phyloP scores from a whole-genome alignment of 2,113 vertebrate genomes.

The Tringa solitaria region DNA sequence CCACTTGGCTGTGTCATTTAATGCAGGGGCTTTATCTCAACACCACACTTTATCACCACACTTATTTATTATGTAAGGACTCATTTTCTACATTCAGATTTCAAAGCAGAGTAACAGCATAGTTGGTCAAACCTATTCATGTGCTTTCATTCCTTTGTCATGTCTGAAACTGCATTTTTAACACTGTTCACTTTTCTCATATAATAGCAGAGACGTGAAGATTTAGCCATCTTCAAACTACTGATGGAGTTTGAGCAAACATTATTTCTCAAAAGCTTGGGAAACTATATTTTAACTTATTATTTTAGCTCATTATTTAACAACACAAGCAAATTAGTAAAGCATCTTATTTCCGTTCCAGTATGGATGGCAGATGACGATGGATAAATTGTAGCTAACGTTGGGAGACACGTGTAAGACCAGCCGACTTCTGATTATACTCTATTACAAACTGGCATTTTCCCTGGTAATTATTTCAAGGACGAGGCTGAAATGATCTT shows the following conservation, averaged over 20 bases:
- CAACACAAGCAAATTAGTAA: background rate
- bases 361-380: conserved; percentile 7
- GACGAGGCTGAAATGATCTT: conserved; percentile 4
- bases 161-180: background rate
- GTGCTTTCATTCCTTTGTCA: background rate
- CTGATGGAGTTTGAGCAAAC: background rate
- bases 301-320: background rate
- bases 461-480: background rate
- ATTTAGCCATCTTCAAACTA: background rate
- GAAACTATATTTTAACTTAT: background rate
- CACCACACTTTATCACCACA: background rate
- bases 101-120: background rate
- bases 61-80: background rate
- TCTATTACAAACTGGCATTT: background rate
- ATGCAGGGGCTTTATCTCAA: background rate
- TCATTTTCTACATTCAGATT: background rate
- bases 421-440: background rate
- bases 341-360: background rate
- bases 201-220: background rate
- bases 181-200: background rate
- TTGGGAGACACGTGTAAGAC: background rate
- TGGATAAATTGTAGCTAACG: conserved; percentile 13
- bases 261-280: background rate
- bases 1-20: background rate
- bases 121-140: background rate